Evolutionary conservation across 2,113 vertebrate genomes (phyloP).

Genomic region (Istiophorus platypterus): DNA sequence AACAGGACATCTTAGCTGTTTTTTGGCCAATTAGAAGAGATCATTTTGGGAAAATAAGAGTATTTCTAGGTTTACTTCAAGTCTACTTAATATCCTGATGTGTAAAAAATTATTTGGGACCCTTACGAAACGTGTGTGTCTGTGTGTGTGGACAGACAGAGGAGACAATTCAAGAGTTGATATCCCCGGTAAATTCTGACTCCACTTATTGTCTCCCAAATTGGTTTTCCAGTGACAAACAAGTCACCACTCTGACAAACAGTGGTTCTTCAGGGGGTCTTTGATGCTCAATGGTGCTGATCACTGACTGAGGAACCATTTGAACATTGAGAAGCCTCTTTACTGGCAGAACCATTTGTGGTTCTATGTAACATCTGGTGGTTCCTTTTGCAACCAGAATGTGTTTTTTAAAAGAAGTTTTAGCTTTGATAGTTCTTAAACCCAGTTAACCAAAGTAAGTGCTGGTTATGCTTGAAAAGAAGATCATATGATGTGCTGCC

Average conservation of each 20-base stretch:
- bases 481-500: not conserved
- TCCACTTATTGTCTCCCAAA: constrained; percentile 16
- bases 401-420: not conserved
- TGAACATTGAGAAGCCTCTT: not conserved
- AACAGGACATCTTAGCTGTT: constrained; percentile 19
- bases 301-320: constrained; percentile 6
- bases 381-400: not conserved
- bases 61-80: constrained; percentile 22
- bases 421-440: not conserved
- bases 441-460: not conserved
- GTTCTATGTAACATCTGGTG: not conserved
- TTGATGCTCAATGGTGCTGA: constrained; percentile 8
- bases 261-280: constrained; percentile 29
- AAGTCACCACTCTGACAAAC: constrained; percentile 24
- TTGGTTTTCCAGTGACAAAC: constrained; percentile 38
- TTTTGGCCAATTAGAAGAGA: constrained; percentile 8
- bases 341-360: not conserved
- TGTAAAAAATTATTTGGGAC: constrained; percentile 53
- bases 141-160: constrained; percentile 14
- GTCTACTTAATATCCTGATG: constrained; percentile 31
- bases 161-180: constrained; percentile 13
- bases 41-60: constrained; percentile 12
- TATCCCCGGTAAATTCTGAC: constrained; percentile 29
- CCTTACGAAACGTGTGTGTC: constrained; percentile 19
- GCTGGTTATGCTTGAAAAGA: not conserved